These are phyloP conservation scores for Zapus hudsonius DNA, from an alignment of 2,113 vertebrate species.

Conservation along the genomic window DNA sequence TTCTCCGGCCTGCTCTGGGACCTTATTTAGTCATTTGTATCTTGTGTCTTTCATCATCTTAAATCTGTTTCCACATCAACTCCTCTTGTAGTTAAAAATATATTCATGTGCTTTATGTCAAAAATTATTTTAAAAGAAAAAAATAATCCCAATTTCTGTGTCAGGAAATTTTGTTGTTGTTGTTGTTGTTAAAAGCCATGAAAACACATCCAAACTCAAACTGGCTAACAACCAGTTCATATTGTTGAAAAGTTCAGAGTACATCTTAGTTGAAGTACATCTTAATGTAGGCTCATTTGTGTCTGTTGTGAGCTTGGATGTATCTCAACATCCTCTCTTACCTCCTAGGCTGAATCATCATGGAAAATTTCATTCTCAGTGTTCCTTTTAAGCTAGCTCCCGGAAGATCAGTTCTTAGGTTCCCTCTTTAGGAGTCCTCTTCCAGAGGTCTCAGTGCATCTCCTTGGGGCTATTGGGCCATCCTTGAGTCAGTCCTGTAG, in stretches of 20 bases:
- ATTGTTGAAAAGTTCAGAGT: not conserved
- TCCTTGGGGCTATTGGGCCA: not conserved
- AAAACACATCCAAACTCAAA: not conserved
- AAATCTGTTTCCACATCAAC: not conserved
- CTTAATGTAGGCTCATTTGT: not conserved
- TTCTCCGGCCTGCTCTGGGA: not conserved
- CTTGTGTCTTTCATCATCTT: constrained; percentile 21
- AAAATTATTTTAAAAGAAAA: constrained; percentile 50
- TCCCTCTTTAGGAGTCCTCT: not conserved
- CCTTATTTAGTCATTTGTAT: constrained; percentile 44
- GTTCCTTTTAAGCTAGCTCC: not conserved
- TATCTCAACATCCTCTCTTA: not conserved
- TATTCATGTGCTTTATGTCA: not conserved
- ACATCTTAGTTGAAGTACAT: not conserved
- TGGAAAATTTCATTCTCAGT: not conserved
- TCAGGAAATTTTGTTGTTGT: not conserved
- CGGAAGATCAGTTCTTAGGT: not conserved
- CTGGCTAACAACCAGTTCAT: not conserved
- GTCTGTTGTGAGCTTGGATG: not conserved
- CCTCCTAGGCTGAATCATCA: not conserved
- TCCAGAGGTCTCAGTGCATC: not conserved
- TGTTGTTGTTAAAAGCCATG: not conserved
- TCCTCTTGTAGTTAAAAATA: not conserved
- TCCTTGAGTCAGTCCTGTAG: not conserved
- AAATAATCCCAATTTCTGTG: not conserved